These are phyloP conservation scores for Heliconius cydno DNA, from an alignment of 2,888 invertebrate genomes.

Conservation along the genomic window DNA sequence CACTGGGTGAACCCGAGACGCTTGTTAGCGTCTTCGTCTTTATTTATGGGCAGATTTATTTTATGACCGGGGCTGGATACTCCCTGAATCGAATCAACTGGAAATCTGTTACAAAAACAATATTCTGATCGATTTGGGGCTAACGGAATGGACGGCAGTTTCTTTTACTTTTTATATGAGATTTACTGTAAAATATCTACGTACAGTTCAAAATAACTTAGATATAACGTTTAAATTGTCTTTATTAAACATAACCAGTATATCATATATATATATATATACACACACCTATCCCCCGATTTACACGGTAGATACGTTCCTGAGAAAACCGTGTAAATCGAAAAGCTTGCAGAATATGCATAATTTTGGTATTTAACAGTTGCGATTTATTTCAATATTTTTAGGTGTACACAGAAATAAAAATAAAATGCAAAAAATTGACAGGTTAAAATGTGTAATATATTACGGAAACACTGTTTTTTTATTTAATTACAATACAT, in stretches of 20 bases:
- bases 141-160: conserved; percentile 17
- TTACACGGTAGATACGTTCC: too few species aligned
- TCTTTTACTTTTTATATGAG: neutral
- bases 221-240: neutral
- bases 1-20: conserved; percentile 81
- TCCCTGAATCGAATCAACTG: conserved; percentile 68
- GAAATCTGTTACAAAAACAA: conserved; percentile 62
- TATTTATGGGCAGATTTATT: conserved; percentile 84
- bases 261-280: neutral
- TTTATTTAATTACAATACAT: too few species aligned
- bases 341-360: too few species aligned
- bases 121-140: conserved; percentile 58
- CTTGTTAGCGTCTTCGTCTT: conserved; percentile 82
- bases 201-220: neutral
- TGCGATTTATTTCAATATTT: too few species aligned
- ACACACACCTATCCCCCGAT: too few species aligned
- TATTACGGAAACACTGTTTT: too few species aligned
- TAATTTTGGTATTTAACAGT: too few species aligned
- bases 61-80: conserved; percentile 73
- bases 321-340: too few species aligned
- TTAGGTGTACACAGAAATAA: too few species aligned
- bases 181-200: too few species aligned
- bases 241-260: neutral
- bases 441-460: too few species aligned
- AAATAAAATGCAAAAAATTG: too few species aligned